Percentiles rank a stretch among this genome's conserved stretches.
Conservation (phyloP, 1,140 invertebrate species). For the Apis cerana region DNA sequence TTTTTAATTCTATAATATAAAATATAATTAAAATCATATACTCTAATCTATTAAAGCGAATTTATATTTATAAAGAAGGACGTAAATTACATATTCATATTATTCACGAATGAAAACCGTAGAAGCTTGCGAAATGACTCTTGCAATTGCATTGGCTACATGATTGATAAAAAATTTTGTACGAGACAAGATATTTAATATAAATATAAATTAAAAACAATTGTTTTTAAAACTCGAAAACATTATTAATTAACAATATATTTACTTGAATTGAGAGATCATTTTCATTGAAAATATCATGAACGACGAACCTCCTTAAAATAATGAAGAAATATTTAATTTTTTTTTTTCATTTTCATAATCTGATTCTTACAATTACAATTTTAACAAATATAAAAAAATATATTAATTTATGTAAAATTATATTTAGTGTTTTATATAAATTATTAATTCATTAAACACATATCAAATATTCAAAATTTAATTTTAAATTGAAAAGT, state of each 20-base stretch:
- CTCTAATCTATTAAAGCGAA: not conserved
- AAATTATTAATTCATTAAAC: too few species aligned
- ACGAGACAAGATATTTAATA: conserved; percentile 9
- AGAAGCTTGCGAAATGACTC: conserved; percentile 31
- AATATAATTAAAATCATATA: not conserved
- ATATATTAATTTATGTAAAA: not conserved
- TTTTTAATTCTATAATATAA: not conserved
- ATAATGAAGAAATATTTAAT: conserved; percentile 6
- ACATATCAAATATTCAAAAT: too few species aligned
- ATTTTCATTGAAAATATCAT: conserved; percentile 47
- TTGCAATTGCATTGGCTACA: conserved; percentile 19
- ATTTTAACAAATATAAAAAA: not conserved
- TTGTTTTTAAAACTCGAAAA: not conserved
- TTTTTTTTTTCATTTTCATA: conserved; percentile 20
- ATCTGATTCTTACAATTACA: not conserved
- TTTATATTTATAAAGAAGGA: not conserved
- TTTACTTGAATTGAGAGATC: conserved; percentile 21
- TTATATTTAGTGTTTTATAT: too few species aligned
- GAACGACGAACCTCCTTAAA: conserved; percentile 22
- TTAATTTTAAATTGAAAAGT: not conserved
- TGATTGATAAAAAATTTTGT: conserved; percentile 24
- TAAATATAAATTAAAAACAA: not conserved
- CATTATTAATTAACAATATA: conserved; percentile 45
- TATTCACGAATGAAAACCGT: not conserved
- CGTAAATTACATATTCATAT: not conserved